phyloP scores from a whole-genome alignment of 1,140 invertebrate species.

The Trinorchestia longiramus region DNA sequence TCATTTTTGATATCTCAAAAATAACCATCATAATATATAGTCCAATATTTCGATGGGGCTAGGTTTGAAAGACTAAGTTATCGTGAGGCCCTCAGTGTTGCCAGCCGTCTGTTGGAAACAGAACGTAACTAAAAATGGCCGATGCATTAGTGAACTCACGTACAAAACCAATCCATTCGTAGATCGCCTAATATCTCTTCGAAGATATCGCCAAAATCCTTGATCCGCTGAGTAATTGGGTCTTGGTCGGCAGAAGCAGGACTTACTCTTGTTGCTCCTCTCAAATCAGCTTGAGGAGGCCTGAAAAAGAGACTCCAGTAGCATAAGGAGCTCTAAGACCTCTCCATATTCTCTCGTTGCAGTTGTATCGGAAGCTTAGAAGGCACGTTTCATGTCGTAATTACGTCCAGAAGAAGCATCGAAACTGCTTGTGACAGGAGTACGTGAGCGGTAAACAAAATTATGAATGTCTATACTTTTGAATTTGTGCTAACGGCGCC shows the following conservation, averaged over 20 bases:
- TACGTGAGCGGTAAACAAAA: background rate
- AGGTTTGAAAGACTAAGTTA: no score
- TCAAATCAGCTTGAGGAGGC: background rate
- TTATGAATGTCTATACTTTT: background rate
- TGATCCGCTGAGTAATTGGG: background rate
- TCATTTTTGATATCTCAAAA: no score
- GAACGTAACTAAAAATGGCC: background rate
- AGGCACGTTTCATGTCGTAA: background rate
- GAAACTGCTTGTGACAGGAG: background rate
- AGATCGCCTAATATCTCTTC: slow-evolving; percentile 7
- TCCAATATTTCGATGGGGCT: no score
- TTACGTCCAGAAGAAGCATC: background rate
- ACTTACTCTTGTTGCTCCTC: background rate
- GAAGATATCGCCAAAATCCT: background rate
- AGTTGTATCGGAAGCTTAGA: background rate
- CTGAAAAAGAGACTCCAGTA: background rate
- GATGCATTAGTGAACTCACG: background rate
- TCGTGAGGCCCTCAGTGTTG: no score
- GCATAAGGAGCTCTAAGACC: background rate
- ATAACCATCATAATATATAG: no score
- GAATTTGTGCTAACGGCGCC: background rate
- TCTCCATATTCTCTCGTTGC: no score
- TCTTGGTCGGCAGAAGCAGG: background rate
- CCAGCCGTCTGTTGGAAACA: no score
- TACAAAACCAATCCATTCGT: background rate